Evolutionary conservation across 2,888 invertebrate genomes (phyloP).

Genomic region (Agonum fuliginosum): DNA sequence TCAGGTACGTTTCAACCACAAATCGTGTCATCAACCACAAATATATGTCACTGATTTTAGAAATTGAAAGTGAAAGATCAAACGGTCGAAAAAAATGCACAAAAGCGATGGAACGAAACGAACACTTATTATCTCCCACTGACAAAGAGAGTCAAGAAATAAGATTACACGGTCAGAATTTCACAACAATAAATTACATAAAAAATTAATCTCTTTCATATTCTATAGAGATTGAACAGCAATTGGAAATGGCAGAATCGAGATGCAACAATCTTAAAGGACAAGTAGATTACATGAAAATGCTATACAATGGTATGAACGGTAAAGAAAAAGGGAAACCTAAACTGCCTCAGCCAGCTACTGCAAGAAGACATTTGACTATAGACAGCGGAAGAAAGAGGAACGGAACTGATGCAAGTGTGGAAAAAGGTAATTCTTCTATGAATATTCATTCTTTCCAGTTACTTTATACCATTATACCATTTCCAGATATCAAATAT

Average conservation of each 20-base stretch:
- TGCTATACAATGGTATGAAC: constrained; percentile 67
- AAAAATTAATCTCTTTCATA: background rate
- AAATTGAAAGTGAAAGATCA: constrained; percentile 33
- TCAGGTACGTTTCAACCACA: constrained; percentile 44
- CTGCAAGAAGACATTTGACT: background rate
- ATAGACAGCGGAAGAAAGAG: constrained; percentile 14
- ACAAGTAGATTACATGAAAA: constrained; percentile 72
- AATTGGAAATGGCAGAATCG: constrained; percentile 71
- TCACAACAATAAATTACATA: too few relatives aligned
- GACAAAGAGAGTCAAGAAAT: constrained; percentile 63
- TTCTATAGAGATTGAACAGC: constrained; percentile 71
- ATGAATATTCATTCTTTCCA: background rate
- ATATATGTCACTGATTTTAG: constrained; percentile 20
- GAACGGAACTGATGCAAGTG: background rate
- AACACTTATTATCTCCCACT: constrained; percentile 48
- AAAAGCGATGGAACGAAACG: constrained; percentile 41
- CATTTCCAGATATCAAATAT: background rate
- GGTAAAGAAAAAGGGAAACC: constrained; percentile 13
- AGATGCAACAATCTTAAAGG: constrained; percentile 71
- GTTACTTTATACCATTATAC: background rate
- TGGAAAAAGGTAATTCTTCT: background rate
- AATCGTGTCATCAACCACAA: background rate
- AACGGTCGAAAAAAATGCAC: background rate
- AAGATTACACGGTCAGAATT: constrained; percentile 62
- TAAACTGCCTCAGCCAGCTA: background rate